Base-by-base conservation (phyloP, 2,888 invertebrate genomes). In the Platycnemis pennipes region DNA sequence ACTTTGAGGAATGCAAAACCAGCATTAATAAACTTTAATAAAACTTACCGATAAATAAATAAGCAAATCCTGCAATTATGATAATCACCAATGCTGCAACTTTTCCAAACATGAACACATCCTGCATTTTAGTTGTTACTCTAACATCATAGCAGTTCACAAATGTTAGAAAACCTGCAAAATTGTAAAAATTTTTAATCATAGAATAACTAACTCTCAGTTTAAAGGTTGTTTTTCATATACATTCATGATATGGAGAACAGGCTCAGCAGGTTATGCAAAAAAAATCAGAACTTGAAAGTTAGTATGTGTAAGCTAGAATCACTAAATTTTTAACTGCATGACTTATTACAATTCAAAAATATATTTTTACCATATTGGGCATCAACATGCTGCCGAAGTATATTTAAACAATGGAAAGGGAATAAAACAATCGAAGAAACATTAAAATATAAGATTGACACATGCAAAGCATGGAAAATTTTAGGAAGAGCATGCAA, bases 71-170 rank as follows among this genome's bases (percentile, higher is more conserved):
- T 88, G 98, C 98, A 77, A 98, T 95, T 94, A 99, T 98, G 95
- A 99, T 98, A 95, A 99, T 97, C 45, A 98, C 97, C 49, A 99
- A 97, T 16, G 99, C 99, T 0, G 98, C 97, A 94, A 99, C 97
- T 97, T 99, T 99, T 3, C 99, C 98, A 95, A 99, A 98, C 98
- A 99, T 99, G 96, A 99, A 99, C 37, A 99, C 97, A 96, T 99
- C 99, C 96, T 99, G 99, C 96, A 99, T 97, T 96, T 98, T 98
- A 0, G 99, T 98, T 7, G 99, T 99, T 95, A 98, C 97, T 96
- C 97, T 98, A 87, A 99, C 98, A 96, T 98, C 98, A 96, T 98
- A 98, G 94, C 98, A 98, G 96, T 99, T 99, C 95, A 99, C 97
- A 96, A 98, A 99, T 8, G 99, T 98, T 94, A 99, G 97, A 95